A percentile compares a stretch with the other conserved stretches of the same genome.
phyloP scores from a whole-genome alignment of 1,140 invertebrate species.

The Drosophila fuyamai region DNA sequence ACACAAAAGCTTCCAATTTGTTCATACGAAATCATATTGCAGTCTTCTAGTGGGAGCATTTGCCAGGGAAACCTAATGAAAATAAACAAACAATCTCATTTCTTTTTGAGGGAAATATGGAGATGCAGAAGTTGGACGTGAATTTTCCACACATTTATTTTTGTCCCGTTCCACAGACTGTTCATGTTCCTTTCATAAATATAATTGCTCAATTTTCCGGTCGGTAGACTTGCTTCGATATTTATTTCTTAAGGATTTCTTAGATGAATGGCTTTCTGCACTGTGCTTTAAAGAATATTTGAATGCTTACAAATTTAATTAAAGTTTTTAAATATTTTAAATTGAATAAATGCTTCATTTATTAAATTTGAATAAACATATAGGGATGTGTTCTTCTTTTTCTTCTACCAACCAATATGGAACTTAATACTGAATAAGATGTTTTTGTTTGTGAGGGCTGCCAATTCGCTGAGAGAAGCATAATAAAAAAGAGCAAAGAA shows the following conservation, averaged over 20 bases:
- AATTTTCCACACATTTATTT: conserved; percentile 16
- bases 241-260: neutral
- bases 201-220: conserved; percentile 42
- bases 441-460: neutral
- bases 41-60: neutral
- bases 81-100: conserved; percentile 28
- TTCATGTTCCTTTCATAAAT: conserved; percentile 37
- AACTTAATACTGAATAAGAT: too few species aligned
- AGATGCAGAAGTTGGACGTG: conserved; percentile 11
- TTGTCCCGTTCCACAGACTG: conserved; percentile 3
- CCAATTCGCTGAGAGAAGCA: neutral
- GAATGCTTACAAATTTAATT: too few species aligned
- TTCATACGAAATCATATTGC: conserved; percentile 13
- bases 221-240: conserved; percentile 1
- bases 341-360: too few species aligned
- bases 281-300: too few species aligned
- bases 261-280: neutral
- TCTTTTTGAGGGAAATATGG: neutral
- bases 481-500: neutral
- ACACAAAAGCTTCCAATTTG: conserved; percentile 3
- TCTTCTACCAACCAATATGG: too few species aligned
- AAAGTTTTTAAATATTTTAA: too few species aligned
- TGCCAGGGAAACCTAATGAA: conserved; percentile 10
- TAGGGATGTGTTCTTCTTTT: too few species aligned
- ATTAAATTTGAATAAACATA: too few species aligned